Evolutionary conservation across 2,797 vertebrate genomes (phyloP), one percentile per base, ranked within the genome.

Genomic region (Premnoplex brunnescens): DNA sequence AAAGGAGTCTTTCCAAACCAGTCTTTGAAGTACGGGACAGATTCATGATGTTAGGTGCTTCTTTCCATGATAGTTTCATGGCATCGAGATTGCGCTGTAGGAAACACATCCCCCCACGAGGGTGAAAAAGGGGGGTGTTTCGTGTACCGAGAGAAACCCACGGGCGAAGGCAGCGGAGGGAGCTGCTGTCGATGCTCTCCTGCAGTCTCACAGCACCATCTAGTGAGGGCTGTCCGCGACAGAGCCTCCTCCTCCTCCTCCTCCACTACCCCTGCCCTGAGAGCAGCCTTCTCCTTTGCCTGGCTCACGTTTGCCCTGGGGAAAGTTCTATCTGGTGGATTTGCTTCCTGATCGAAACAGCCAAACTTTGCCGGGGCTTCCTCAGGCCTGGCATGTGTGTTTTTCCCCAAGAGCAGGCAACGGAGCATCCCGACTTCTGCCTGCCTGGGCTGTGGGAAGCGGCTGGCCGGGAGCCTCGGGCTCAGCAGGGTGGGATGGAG

Each of bases 1-100:
- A 7, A 28, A 16, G 24, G 24, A 17, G 22, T 0, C 0, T 22
- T 52, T 26, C 60, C 3, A 0, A 4, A 1, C 3, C 6, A 0
- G 18, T 12, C 58, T 32, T 20, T 5, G 59, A 34, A 46, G 39
- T 19, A 5, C 4, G 3, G 17, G 55, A 26, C 44, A 8, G 44
- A 10, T 27, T 11, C 17, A 10, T 18, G 64, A 59, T 44, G 58
- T 44, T 20, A 3, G 41, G 27, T 51, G 5, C 17, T 52, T 60
- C 67, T 72, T 60, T 5, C 58, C 18, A 1, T 14, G 17, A 6
- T 9, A 23, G 13, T 34, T 56, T 41, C 58, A 10, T 6, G 21
- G 30, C 54, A 4, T 2, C 3, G 36, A 2, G 56, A 16, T 17
- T 34, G 41, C 11, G 0, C 48, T 8, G 32, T 3, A 28, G 13